A percentile compares a stretch with the other conserved stretches of the same genome.
phyloP scores from a whole-genome alignment of 2,113 vertebrate species.

The Labeo catla region DNA sequence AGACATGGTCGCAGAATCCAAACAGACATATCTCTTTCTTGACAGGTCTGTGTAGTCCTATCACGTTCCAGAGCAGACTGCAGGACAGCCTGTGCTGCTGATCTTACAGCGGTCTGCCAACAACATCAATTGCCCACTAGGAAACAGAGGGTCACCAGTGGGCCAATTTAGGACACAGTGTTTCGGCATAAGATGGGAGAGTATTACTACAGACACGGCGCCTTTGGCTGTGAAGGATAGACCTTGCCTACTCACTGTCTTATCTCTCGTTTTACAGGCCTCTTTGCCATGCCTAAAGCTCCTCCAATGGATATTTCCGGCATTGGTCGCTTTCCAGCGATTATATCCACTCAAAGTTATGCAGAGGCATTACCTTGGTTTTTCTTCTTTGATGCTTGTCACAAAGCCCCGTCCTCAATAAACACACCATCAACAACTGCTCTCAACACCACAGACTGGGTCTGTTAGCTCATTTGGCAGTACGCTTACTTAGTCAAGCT shows the following conservation, averaged over 20 bases:
- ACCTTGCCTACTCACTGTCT: conserved; percentile 64
- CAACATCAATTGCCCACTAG: conserved; percentile 59
- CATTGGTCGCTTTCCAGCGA: conserved; percentile 62
- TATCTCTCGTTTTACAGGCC: conserved; percentile 73
- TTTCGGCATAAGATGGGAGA: conserved; percentile 23
- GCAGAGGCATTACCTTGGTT: conserved; percentile 60
- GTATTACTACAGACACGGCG: conserved; percentile 42
- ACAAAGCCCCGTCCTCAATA: conserved; percentile 54
- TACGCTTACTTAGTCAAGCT: conserved; percentile 42
- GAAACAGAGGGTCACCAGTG: conserved; percentile 60
- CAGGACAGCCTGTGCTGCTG: conserved; percentile 27
- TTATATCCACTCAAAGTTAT: conserved; percentile 67
- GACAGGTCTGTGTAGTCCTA: conserved; percentile 36
- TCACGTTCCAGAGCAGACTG: conserved; percentile 40
- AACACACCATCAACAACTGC: conserved; percentile 28
- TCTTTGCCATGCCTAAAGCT: conserved; percentile 62
- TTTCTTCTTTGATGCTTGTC: conserved; percentile 62
- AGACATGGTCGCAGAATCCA: conserved; percentile 49
- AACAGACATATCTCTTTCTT: conserved; percentile 60
- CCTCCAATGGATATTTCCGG: conserved; percentile 61
- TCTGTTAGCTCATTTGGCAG: conserved; percentile 62
- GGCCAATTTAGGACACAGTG: conserved; percentile 58
- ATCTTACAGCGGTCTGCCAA: conserved; percentile 30
- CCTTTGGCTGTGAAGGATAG: conserved; percentile 59
- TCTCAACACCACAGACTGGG: conserved; percentile 30